Conservation (phyloP, 2,113 vertebrate genomes). For the Scophthalmus maximus region DNA sequence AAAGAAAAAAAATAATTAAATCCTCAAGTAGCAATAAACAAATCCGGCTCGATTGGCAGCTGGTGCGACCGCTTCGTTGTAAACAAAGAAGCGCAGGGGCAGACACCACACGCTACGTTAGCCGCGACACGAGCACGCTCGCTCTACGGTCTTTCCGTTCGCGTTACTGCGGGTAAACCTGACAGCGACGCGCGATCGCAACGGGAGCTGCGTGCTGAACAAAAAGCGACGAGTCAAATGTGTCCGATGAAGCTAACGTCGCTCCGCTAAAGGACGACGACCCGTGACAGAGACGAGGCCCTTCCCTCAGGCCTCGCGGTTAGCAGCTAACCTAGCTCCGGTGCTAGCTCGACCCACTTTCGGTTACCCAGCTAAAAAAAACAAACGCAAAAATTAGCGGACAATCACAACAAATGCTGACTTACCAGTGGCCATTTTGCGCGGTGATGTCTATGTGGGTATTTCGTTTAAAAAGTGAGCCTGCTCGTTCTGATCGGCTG, state of each 20-base stretch:
- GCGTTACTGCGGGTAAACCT: not conserved
- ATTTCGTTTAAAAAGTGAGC: conserved; percentile 51
- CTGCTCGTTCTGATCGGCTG: conserved; percentile 28
- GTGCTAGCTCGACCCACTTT: conserved; percentile 33
- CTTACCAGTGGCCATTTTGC: conserved; percentile 84
- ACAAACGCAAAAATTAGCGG: rapidly evolving
- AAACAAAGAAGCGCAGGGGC: conserved; percentile 66
- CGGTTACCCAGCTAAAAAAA: not conserved
- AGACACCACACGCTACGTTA: not conserved
- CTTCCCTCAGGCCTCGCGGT: conserved; percentile 58
- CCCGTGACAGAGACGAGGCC: conserved; percentile 58
- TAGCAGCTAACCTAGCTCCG: conserved; percentile 24
- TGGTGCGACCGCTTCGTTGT: not conserved
- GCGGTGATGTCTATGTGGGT: not conserved
- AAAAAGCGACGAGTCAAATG: not conserved
- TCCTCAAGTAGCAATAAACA: not conserved
- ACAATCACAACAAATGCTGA: rapidly evolving
- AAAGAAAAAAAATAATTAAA: no score
- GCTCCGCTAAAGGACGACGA: rapidly evolving
- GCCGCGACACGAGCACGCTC: not conserved
- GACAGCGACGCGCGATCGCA: rapidly evolving
- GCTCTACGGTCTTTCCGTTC: not conserved
- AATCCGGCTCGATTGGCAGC: not conserved
- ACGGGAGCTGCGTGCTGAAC: rapidly evolving
- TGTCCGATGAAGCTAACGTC: rapidly evolving